phyloP scores from a whole-genome alignment of 2,888 invertebrate genomes.

The Tanypteryx hageni region DNA sequence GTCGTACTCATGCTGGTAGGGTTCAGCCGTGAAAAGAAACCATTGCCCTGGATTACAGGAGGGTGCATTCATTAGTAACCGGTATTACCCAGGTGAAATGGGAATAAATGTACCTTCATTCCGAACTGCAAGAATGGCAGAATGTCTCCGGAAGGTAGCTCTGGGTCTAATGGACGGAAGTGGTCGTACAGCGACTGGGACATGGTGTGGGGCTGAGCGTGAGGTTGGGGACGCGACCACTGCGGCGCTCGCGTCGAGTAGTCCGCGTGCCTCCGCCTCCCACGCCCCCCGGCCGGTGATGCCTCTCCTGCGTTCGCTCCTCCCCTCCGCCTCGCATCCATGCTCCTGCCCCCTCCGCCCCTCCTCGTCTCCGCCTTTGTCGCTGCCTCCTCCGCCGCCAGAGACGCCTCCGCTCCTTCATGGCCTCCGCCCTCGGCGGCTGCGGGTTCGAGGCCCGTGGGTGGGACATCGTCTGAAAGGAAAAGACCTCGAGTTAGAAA shows the following conservation, averaged over 20 bases:
- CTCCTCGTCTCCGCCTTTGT: neutral
- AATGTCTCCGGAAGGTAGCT: slow-evolving; percentile 82
- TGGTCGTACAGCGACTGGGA: slow-evolving; percentile 81
- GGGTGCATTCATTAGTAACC: no score
- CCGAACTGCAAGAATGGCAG: slow-evolving; percentile 85
- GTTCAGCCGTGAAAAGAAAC: no score
- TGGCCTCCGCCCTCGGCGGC: neutral
- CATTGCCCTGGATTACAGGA: no score
- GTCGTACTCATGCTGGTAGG: no score
- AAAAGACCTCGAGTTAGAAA: neutral
- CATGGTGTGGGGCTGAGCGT: slow-evolving; percentile 72
- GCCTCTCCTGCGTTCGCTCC: neutral
- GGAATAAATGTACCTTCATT: slow-evolving; percentile 77
- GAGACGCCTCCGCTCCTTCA: neutral
- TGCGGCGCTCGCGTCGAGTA: neutral
- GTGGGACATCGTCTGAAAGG: neutral
- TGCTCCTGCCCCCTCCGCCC: neutral
- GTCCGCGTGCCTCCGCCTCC: slow-evolving; percentile 50
- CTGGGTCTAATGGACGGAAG: slow-evolving; percentile 80
- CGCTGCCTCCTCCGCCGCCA: neutral
- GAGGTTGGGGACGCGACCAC: neutral
- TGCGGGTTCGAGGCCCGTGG: neutral
- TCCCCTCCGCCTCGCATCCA: neutral
- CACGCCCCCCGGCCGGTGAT: neutral
- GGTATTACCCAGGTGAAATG: no score